phyloP scores from a whole-genome alignment of 2,113 vertebrate genomes.

The Petrocephalus microphthalmus region DNA sequence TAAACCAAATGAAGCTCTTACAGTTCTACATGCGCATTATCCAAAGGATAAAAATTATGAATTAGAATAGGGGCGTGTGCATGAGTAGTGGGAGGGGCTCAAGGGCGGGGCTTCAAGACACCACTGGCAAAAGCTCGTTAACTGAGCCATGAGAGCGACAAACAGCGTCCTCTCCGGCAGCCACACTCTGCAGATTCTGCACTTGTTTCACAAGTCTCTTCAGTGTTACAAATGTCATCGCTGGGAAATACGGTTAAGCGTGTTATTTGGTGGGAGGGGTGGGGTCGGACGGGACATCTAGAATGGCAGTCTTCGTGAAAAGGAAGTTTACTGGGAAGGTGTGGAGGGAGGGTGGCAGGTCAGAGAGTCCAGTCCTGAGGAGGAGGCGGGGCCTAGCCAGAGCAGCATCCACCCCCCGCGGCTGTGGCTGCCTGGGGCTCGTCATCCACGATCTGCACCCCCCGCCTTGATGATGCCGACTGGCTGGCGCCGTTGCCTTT shows the following conservation, averaged over 20 bases:
- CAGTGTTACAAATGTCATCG: slow-evolving; percentile 56
- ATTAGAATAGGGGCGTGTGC: slow-evolving; percentile 3
- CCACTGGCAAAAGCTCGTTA: neutral
- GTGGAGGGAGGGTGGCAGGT: neutral
- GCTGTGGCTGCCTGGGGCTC: slow-evolving; percentile 75
- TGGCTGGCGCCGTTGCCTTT: slow-evolving; percentile 88
- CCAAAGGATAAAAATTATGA: slow-evolving; percentile 56
- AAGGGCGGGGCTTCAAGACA: neutral
- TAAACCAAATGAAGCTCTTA: slow-evolving; percentile 75
- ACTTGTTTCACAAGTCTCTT: slow-evolving; percentile 4
- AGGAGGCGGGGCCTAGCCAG: slow-evolving; percentile 66
- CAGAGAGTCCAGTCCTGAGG: neutral
- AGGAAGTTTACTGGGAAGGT: neutral
- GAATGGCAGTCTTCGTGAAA: slow-evolving; percentile 14
- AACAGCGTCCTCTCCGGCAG: neutral
- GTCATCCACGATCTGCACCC: slow-evolving; percentile 95
- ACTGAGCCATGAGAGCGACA: neutral
- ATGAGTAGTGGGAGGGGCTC: neutral
- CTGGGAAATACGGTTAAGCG: slow-evolving; percentile 73
- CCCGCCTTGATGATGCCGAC: slow-evolving; percentile 70
- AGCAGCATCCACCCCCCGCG: slow-evolving; percentile 81
- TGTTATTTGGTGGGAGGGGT: slow-evolving; percentile 66
- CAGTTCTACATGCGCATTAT: slow-evolving; percentile 75
- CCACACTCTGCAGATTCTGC: neutral
- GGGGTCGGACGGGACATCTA: slow-evolving; percentile 26